Base-by-base conservation (phyloP, 2,113 vertebrate genomes). In the Ctenodactylus gundi region DNA sequence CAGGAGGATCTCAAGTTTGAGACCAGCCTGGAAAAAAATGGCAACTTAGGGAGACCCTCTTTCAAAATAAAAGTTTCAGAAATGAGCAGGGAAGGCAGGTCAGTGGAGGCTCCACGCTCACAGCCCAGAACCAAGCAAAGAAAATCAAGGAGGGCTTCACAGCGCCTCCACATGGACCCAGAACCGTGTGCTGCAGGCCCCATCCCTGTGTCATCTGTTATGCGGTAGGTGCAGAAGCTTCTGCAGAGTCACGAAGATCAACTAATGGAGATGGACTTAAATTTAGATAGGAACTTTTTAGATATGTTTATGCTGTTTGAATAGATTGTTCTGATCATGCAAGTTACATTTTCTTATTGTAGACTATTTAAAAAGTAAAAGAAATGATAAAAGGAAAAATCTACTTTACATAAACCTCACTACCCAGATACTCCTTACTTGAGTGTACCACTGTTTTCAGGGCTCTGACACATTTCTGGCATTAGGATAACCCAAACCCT, bases 201-300 rank as follows among this genome's bases (percentile, higher is more conserved):
- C 83, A 88, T 96, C 95, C 96, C 23, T 20, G 90, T n/a, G 85
- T 92, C 88, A 96, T 96, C 96, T 77, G 85, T 34, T 41, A 83
- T 67, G 49, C 62, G 85, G 90, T 82, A 96, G 94, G 95, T 95
- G 91, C 49, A 12, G 53, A 31, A 44, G 44, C 18, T 82, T 68
- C 64, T 91, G 82, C 49, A 88, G 21, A 60, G 34, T 77, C 62
- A 58, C 53, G 34, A 94, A 67, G 85, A 90, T 67, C 87, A 93
- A 60, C 64, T 90, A 85, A 90, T 21, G n/a, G 65, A 92, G 92
- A 96, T 80, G 11, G 67, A 92, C 34, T 68, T 73, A 93, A 92
- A 92, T 85, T 10, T 88, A 92, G 18, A 36, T 41, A 73, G 15
- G 9, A 53, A 62, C 85, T 80, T 41, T 23, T 77, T 18, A 86